Evolutionary conservation across 2,797 vertebrate genomes (phyloP).

Genomic region (Natrix natrix): DNA sequence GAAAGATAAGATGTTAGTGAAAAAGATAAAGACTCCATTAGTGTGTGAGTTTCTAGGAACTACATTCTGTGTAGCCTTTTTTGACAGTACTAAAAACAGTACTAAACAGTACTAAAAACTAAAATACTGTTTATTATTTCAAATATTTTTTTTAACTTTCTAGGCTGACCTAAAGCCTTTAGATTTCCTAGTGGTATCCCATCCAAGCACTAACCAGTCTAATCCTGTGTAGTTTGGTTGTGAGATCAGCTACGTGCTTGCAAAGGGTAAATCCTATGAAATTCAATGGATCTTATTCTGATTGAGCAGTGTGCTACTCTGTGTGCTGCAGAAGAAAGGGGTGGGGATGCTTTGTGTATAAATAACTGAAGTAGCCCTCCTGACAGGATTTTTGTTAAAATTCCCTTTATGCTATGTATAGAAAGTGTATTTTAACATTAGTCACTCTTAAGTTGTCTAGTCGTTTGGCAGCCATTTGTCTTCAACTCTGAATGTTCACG

Average conservation of each 20-base stretch:
- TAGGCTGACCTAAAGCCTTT: not conserved
- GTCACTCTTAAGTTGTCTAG: not conserved
- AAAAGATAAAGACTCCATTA: not conserved
- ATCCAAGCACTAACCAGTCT: not conserved
- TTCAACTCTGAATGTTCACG: conserved; percentile 34
- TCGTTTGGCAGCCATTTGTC: conserved; percentile 1
- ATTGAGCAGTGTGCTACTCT: not conserved
- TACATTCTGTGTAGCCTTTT: not conserved
- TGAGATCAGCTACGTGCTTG: not conserved
- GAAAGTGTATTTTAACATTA: not conserved
- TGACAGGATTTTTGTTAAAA: conserved; percentile 2
- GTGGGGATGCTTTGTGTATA: too few species aligned
- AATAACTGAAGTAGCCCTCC: not conserved
- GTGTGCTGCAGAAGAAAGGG: not conserved
- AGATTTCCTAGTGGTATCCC: not conserved
- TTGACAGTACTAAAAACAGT: not conserved
- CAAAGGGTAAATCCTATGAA: not conserved
- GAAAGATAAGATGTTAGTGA: not conserved
- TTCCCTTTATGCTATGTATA: not conserved
- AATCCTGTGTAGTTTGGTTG: not conserved
- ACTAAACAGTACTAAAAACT: not conserved
- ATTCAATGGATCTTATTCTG: not conserved
- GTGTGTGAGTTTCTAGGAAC: not conserved
- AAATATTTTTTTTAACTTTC: not conserved
- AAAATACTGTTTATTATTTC: not conserved